phyloP scores from a whole-genome alignment of 2,113 vertebrate species.

The Xiphias gladius region DNA sequence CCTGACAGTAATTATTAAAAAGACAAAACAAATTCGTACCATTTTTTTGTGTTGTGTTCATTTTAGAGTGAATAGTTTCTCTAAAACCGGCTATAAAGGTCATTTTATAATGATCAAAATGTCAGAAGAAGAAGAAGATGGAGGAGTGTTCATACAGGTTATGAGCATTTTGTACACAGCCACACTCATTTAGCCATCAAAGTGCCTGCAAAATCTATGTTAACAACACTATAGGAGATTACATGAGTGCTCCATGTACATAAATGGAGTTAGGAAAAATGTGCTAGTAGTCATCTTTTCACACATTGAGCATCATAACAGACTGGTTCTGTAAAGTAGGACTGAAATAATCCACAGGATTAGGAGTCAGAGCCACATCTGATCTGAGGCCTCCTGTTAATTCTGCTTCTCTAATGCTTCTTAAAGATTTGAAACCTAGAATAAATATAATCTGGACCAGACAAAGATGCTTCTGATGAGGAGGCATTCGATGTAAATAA shows the following conservation, averaged over 20 bases:
- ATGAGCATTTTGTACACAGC: neutral
- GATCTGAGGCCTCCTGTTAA: slow-evolving; percentile 29
- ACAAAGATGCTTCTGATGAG: slow-evolving; percentile 27
- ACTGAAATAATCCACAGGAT: slow-evolving; percentile 58
- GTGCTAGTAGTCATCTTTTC: slow-evolving; percentile 5
- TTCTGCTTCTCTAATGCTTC: slow-evolving; percentile 31
- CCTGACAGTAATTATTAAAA: slow-evolving; percentile 85
- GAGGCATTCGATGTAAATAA: slow-evolving; percentile 34
- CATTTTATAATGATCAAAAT: neutral
- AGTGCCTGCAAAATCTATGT: neutral
- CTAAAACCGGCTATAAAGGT: neutral
- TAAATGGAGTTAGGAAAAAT: neutral
- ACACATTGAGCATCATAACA: slow-evolving; percentile 1
- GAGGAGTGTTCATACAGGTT: neutral
- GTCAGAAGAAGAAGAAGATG: neutral
- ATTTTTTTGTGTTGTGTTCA: neutral
- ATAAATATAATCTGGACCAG: slow-evolving; percentile 36
- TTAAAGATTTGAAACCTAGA: slow-evolving; percentile 35
- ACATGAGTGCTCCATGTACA: neutral
- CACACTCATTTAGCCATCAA: neutral
- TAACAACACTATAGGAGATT: neutral
- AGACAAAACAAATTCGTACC: slow-evolving; percentile 57
- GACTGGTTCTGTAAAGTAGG: slow-evolving; percentile 9
- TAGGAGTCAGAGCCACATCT: slow-evolving; percentile 31
- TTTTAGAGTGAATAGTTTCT: neutral